These are phyloP conservation scores for Elegia similella DNA, from an alignment of 2,888 invertebrate species.

Conservation along the genomic window DNA sequence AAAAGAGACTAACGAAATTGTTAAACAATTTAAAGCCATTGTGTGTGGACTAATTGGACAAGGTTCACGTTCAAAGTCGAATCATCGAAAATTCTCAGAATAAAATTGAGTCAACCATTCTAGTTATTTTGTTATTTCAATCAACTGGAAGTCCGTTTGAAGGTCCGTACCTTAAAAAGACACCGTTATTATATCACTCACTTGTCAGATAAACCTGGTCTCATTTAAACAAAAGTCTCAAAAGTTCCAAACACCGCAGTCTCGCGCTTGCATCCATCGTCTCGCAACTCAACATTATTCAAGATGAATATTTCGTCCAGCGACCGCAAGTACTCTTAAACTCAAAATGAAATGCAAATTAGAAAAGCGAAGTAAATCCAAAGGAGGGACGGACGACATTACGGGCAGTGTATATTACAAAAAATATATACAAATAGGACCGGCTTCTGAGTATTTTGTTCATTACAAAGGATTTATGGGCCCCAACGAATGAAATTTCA, in stretches of 20 bases:
- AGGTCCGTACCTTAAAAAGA: too few species aligned
- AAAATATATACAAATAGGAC: slow-evolving; percentile 20
- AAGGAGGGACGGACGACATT: slow-evolving; percentile 27
- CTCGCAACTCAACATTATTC: slow-evolving; percentile 3
- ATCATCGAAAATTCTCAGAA: too few species aligned
- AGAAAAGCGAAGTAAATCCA: slow-evolving; percentile 34
- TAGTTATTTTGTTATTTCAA: too few species aligned
- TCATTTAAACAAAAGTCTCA: neutral
- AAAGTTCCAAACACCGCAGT: neutral
- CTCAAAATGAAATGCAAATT: slow-evolving; percentile 44
- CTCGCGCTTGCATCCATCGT: neutral
- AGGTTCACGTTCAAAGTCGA: too few species aligned
- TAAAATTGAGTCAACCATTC: too few species aligned
- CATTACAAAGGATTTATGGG: slow-evolving; percentile 26
- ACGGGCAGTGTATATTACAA: slow-evolving; percentile 28
- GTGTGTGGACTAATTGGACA: too few species aligned
- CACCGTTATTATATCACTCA: too few species aligned
- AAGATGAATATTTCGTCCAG: slow-evolving; percentile 10
- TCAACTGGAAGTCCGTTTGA: too few species aligned
- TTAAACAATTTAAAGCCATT: too few species aligned
- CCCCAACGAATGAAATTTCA: slow-evolving; percentile 15
- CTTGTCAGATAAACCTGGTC: too few species aligned
- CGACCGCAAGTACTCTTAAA: slow-evolving; percentile 28
- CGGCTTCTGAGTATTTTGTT: slow-evolving; percentile 19
- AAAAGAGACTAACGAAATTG: too few species aligned